A percentile compares a stretch with the other conserved stretches of the same genome.
phyloP scores from a whole-genome alignment of 2,888 invertebrate species.

The Noctua pronuba region DNA sequence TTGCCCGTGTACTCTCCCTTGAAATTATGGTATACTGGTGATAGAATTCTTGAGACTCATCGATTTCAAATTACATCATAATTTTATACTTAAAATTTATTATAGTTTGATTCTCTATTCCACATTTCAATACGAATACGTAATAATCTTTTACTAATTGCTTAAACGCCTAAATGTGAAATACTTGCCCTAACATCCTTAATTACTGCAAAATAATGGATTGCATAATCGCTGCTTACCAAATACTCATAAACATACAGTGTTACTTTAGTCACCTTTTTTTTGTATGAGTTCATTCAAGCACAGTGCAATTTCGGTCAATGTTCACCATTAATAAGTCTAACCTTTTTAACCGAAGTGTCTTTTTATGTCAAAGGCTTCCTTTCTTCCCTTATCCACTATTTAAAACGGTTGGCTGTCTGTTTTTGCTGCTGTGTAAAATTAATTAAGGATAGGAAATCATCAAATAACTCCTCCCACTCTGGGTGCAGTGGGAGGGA shows the following conservation, averaged over 20 bases:
- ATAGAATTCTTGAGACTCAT: background rate
- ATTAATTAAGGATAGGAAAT: too few relatives aligned
- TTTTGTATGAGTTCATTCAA: background rate
- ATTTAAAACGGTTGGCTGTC: background rate
- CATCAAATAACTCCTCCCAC: too few relatives aligned
- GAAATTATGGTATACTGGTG: background rate
- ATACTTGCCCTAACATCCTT: conserved; percentile 33
- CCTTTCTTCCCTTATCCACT: background rate
- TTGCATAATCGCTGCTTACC: conserved; percentile 24
- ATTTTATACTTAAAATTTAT: background rate
- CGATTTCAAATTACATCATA: background rate
- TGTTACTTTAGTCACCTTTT: background rate
- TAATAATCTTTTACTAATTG: background rate
- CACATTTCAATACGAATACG: background rate
- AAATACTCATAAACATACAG: conserved; percentile 6
- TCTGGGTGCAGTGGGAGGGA: too few relatives aligned
- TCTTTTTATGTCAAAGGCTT: background rate
- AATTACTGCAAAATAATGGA: conserved; percentile 19
- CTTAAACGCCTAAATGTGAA: conserved; percentile 4
- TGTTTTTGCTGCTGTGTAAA: background rate
- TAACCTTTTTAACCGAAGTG: background rate
- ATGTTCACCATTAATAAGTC: background rate
- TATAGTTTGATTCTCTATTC: background rate
- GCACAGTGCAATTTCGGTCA: background rate
- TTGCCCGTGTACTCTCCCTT: background rate